Conservation (phyloP, 2,113 vertebrate species). For the Petroica traversi region DNA sequence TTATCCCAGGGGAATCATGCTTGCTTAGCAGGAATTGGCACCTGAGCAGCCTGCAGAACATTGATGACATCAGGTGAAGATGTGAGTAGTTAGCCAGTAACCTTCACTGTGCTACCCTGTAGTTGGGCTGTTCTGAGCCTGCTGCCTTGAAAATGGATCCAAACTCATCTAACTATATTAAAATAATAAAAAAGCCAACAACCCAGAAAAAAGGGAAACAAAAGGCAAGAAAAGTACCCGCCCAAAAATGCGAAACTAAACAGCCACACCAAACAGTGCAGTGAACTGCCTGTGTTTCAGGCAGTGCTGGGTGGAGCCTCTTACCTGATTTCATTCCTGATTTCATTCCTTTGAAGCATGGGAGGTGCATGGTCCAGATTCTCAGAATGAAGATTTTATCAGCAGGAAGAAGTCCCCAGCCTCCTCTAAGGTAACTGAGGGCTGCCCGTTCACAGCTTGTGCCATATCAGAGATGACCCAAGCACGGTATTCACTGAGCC, state of each 20-base stretch:
- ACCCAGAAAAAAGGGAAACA: too few species aligned
- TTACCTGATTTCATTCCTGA: rapidly evolving
- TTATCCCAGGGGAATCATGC: not conserved
- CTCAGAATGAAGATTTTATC: rapidly evolving
- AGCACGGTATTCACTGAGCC: rapidly evolving
- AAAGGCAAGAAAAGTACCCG: not conserved
- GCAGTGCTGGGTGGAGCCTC: not conserved
- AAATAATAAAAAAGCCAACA: not conserved
- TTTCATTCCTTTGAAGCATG: rapidly evolving
- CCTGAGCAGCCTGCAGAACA: not conserved
- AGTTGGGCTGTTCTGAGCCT: not conserved
- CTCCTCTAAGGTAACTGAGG: not conserved
- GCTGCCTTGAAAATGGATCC: not conserved
- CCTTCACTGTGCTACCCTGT: not conserved
- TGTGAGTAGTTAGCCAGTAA: not conserved
- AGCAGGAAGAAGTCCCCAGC: not conserved
- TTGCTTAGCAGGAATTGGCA: not conserved
- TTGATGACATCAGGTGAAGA: rapidly evolving
- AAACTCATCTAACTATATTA: not conserved
- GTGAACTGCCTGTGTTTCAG: rapidly evolving
- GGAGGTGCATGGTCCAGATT: too few species aligned
- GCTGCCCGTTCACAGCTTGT: not conserved
- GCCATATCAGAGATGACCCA: rapidly evolving
- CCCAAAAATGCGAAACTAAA: not conserved
- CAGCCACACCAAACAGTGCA: rapidly evolving